These are phyloP conservation scores for Mellivora capensis DNA, from an alignment of 2,113 vertebrate genomes.

Conservation along the genomic window DNA sequence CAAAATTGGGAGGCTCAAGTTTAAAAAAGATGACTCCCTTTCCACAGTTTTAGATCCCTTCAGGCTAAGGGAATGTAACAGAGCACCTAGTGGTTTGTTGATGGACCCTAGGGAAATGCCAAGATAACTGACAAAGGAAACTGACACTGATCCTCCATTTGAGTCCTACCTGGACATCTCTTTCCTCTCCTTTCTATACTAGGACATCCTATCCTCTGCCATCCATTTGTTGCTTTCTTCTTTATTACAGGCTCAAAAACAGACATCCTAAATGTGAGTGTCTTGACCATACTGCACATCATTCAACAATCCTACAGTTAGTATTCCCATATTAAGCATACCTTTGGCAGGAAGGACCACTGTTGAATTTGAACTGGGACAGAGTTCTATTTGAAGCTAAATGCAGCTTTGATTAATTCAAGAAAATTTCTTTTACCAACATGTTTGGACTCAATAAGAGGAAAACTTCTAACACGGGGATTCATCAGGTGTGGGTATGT, in stretches of 20 bases:
- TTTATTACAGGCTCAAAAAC: neutral
- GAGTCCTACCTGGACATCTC: neutral
- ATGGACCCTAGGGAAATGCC: neutral
- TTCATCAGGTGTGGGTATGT: neutral
- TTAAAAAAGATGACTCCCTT: constrained; percentile 14
- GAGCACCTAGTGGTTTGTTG: neutral
- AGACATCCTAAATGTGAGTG: neutral
- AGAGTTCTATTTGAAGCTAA: constrained; percentile 14
- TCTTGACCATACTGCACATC: constrained; percentile 12
- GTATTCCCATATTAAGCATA: neutral
- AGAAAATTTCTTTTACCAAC: constrained; percentile 18
- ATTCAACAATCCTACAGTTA: constrained; percentile 30
- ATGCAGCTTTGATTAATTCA: constrained; percentile 36
- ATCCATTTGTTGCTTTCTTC: neutral
- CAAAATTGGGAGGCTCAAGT: neutral
- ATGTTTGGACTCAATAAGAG: neutral
- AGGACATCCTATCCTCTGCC: neutral
- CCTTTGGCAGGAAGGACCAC: neutral
- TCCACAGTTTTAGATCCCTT: neutral
- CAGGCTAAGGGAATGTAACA: neutral
- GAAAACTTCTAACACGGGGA: neutral
- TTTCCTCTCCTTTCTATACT: neutral
- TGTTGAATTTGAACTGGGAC: neutral
- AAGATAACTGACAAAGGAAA: neutral
- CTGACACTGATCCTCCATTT: neutral